A percentile compares a stretch with the other conserved stretches of the same genome.
Evolutionary conservation across 2,888 invertebrate genomes (phyloP).

Genomic region (Baccha elongata): DNA sequence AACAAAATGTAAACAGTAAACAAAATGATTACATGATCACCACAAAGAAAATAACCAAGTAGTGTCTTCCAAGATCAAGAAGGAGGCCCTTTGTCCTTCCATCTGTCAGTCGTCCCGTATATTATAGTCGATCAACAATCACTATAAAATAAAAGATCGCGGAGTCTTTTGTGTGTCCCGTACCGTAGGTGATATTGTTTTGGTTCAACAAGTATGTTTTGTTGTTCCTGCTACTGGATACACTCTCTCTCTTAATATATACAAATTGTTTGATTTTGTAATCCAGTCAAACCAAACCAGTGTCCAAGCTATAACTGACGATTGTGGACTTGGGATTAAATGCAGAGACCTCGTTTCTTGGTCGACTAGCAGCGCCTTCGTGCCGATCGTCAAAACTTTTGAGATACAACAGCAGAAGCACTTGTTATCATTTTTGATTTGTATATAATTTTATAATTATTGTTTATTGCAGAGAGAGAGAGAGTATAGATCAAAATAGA

Average conservation of each 20-base stretch:
- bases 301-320: slow-evolving; percentile 65
- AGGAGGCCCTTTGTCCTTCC: slow-evolving; percentile 50
- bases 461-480: slow-evolving; percentile 50
- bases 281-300: slow-evolving; percentile 53
- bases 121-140: not conserved
- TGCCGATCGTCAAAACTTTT: slow-evolving; percentile 6
- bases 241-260: not conserved
- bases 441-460: slow-evolving; percentile 41
- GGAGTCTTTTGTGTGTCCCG: slow-evolving; percentile 20
- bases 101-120: not conserved
- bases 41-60: slow-evolving; percentile 47
- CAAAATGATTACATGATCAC: slow-evolving; percentile 56
- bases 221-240: slow-evolving; percentile 9
- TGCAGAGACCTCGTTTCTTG: slow-evolving; percentile 60
- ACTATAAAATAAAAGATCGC: not conserved
- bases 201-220: slow-evolving; percentile 31
- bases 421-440: slow-evolving; percentile 64
- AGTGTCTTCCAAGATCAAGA: slow-evolving; percentile 17
- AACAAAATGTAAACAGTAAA: slow-evolving; percentile 37
- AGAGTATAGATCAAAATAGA: slow-evolving; percentile 3
- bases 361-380: slow-evolving; percentile 6
- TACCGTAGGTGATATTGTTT: slow-evolving; percentile 34
- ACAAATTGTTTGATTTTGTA: slow-evolving; percentile 23
- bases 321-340: slow-evolving; percentile 47
- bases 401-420: slow-evolving; percentile 27